phyloP scores from a whole-genome alignment of 2,797 vertebrate species.

The Melanitta fusca region DNA sequence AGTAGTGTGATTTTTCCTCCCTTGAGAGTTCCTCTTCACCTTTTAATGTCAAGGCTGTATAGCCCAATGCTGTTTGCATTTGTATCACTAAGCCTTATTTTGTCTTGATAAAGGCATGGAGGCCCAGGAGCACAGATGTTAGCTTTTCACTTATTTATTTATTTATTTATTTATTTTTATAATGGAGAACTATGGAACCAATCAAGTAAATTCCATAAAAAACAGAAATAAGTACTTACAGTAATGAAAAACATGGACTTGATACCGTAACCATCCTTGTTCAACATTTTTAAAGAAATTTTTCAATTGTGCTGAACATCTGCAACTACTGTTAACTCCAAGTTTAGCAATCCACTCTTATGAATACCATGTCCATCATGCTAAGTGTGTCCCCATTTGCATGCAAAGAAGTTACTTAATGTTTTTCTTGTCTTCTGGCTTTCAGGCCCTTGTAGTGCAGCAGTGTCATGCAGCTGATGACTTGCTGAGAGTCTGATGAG shows the following conservation, averaged over 20 bases:
- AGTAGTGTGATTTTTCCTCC: background rate
- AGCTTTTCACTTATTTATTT: background rate
- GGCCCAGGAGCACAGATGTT: background rate
- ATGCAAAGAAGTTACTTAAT: background rate
- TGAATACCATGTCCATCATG: background rate
- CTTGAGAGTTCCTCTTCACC: background rate
- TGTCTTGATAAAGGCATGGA: background rate
- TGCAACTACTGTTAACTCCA: background rate
- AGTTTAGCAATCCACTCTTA: background rate
- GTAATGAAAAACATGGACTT: background rate
- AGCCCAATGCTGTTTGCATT: background rate
- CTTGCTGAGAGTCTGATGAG: background rate
- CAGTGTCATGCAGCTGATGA: rapidly evolving
- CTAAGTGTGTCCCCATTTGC: background rate
- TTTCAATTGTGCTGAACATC: background rate
- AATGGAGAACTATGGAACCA: background rate
- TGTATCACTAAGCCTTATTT: background rate
- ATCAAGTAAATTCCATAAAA: background rate
- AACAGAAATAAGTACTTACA: background rate
- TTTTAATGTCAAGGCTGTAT: background rate
- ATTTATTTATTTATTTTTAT: too few species aligned
- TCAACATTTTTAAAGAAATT: background rate
- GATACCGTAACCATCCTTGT: background rate
- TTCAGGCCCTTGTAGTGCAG: background rate
- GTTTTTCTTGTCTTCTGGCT: background rate